phyloP scores from a whole-genome alignment of 1,140 invertebrate species.

The Stenopsyche tienmushanensis region DNA sequence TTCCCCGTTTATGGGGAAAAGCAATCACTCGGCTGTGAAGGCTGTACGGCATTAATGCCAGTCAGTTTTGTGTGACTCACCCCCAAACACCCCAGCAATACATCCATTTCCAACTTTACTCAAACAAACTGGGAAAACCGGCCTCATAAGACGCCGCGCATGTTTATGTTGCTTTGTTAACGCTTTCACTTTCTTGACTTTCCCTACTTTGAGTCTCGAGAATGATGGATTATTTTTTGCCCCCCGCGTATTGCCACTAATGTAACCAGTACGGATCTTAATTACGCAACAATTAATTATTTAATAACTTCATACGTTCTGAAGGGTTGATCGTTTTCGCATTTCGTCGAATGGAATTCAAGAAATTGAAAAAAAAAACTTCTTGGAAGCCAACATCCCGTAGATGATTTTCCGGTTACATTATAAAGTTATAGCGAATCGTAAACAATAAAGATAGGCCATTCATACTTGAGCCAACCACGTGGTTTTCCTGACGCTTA shows the following conservation, averaged over 20 bases:
- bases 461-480: background rate
- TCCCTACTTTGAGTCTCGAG: too few species aligned
- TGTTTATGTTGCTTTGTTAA: background rate
- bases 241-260: too few species aligned
- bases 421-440: background rate
- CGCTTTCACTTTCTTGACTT: too few species aligned
- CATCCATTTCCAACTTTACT: constrained; percentile 7
- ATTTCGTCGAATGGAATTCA: too few species aligned
- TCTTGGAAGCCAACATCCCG: too few species aligned
- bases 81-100: background rate
- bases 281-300: too few species aligned
- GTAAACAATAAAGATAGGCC: background rate
- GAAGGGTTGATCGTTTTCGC: too few species aligned
- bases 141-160: background rate
- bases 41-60: background rate
- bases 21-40: constrained; percentile 1
- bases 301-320: too few species aligned
- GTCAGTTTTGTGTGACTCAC: background rate
- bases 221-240: background rate
- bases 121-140: background rate
- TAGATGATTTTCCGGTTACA: background rate
- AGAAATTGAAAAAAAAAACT: too few species aligned
- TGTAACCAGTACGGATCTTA: too few species aligned
- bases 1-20: background rate
- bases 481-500: background rate